Percentiles rank a stretch among this genome's conserved stretches.
Evolutionary conservation across 2,113 vertebrate genomes (phyloP).

Genomic region (Gavia stellata): DNA sequence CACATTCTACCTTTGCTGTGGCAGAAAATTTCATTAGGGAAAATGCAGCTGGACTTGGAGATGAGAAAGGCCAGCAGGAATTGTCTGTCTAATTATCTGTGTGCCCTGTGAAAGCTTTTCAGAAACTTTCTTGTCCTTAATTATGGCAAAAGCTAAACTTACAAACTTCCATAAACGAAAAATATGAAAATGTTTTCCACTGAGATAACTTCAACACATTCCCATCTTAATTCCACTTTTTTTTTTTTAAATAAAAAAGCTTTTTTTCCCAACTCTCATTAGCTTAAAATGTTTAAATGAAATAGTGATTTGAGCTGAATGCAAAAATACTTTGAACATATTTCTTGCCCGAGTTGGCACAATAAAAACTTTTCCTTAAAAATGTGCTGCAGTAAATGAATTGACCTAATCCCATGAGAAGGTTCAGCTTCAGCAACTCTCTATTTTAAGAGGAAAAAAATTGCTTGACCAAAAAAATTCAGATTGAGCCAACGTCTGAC

Average conservation of each 20-base stretch:
- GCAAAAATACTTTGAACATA: neutral
- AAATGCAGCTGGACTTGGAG: neutral
- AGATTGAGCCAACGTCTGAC: neutral
- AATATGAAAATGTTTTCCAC: neutral
- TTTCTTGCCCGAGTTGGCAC: neutral
- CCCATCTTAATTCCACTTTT: neutral
- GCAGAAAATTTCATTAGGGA: neutral
- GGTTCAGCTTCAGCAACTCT: neutral
- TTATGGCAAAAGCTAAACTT: neutral
- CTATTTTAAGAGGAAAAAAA: neutral
- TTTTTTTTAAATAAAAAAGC: neutral
- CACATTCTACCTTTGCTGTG: neutral
- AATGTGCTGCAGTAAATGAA: neutral
- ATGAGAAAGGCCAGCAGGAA: neutral
- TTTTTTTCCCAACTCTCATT: neutral
- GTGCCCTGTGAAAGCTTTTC: neutral
- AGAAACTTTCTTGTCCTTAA: neutral
- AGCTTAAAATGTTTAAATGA: conserved; percentile 15
- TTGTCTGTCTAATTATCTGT: neutral
- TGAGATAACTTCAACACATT: neutral
- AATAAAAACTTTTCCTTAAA: conserved; percentile 11
- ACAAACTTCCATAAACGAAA: neutral
- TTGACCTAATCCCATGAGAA: neutral
- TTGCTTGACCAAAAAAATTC: neutral
- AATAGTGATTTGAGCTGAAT: neutral